Conservation (phyloP, 2,797 vertebrate species). For the Sphenodon punctatus region DNA sequence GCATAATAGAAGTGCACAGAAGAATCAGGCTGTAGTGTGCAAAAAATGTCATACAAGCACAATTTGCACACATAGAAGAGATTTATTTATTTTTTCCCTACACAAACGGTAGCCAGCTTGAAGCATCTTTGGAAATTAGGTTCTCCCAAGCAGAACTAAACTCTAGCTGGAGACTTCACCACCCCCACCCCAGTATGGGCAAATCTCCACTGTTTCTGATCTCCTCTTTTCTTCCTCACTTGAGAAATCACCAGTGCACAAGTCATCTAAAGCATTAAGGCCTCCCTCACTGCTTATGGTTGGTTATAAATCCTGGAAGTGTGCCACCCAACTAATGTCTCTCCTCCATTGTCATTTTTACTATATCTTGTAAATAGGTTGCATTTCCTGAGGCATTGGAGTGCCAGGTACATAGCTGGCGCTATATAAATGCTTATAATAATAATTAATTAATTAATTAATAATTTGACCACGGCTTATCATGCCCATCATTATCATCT, state of each 20-base stretch:
- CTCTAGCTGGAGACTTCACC: neutral
- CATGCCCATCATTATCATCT: no score
- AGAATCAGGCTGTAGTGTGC: neutral
- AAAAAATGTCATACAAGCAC: neutral
- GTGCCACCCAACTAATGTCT: neutral
- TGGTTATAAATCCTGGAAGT: neutral
- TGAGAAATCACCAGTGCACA: neutral
- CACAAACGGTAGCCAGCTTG: neutral
- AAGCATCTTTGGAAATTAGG: neutral
- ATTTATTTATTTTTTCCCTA: no score
- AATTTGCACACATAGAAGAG: neutral
- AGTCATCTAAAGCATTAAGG: neutral
- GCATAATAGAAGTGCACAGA: neutral
- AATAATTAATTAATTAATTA: no score
- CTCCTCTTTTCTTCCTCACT: neutral
- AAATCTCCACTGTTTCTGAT: neutral
- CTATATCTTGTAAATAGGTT: neutral
- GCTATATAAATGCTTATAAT: no score
- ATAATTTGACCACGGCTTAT: no score
- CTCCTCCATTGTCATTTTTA: neutral
- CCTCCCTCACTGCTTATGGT: neutral
- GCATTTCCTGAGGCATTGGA: neutral
- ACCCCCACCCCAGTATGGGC: neutral
- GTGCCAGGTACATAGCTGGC: no score
- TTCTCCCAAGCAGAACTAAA: neutral